Conservation (phyloP, 2,113 vertebrate genomes). For the Chionis minor region DNA sequence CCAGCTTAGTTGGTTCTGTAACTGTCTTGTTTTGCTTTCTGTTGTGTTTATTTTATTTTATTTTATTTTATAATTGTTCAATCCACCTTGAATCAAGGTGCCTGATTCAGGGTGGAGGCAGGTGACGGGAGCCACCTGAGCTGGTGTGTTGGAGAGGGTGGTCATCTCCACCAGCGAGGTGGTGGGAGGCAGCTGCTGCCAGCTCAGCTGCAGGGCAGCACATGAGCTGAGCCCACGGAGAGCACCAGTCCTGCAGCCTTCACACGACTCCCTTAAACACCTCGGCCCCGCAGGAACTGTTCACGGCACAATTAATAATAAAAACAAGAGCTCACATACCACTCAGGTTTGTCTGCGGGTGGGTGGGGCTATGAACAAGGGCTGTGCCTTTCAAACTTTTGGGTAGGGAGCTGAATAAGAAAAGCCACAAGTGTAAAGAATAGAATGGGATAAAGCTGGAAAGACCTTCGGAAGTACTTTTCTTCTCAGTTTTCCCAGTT, state of each 20-base stretch:
- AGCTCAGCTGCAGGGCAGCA: neutral
- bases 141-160: neutral
- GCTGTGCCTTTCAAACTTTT: neutral
- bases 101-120: neutral
- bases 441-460: neutral
- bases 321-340: neutral
- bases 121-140: neutral
- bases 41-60: too few relatives aligned
- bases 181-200: neutral
- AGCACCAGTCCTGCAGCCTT: neutral
- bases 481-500: neutral
- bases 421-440: neutral
- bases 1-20: neutral
- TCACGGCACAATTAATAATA: neutral
- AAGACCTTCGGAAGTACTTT: neutral
- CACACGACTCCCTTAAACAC: neutral
- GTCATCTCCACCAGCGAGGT: neutral
- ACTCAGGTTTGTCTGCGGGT: neutral
- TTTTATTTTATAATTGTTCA: neutral
- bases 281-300: neutral
- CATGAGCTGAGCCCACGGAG: accelerated
- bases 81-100: neutral
- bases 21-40: neutral
- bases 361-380: neutral
- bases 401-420: neutral